Base-by-base conservation (phyloP, 2,888 invertebrate species). In the Pycnomerus fuliginosus region DNA sequence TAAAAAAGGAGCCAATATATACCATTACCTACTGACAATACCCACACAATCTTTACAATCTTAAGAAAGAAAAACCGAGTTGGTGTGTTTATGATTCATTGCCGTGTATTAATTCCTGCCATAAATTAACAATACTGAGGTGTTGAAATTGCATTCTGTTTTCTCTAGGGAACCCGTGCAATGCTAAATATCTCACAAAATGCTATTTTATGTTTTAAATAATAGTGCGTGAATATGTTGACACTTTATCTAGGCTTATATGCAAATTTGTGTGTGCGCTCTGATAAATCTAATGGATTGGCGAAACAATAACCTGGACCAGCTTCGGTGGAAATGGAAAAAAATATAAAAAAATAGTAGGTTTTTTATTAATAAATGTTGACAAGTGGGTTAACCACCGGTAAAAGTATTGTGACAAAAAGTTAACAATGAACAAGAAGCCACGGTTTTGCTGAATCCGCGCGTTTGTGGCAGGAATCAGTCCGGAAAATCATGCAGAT, bases 161-260 rank as follows among this genome's bases (percentile, higher is more conserved):
- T 63, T 66, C 66, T 60, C 66, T 61, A 62, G 66, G 60, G 66
- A 66, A 66, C 61, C 48, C 20, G 5, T 28, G 40, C 53, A 48
- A 34, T 48, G 47, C 48, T 36, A 50, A 41, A 53, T 51, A 53
- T 58, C 58, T 53, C 56, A 58, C 55, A 55, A 44, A 47, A 38
- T 15, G 42, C 24, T 29, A 15, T 28, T 43, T 43, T 22, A 31
- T 32, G 28, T 25, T 39, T 41, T 10, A 45, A 22, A 44, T 44
- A 38, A 35, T 29, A 27, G 42, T 43, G 33, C 44, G 44, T 44
- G 42, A 33, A 44, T 30, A 41, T 41, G 44, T 44, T 44, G 44
- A 44, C 44, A 44, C 33, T 44, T 45, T 45, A 41, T 45, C 45
- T 40, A 44, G 24, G 23, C 30, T 30, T 38, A 30, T 42, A 38